Conservation (phyloP, 2,888 invertebrate species). For the Stenolophus ochropezus region DNA sequence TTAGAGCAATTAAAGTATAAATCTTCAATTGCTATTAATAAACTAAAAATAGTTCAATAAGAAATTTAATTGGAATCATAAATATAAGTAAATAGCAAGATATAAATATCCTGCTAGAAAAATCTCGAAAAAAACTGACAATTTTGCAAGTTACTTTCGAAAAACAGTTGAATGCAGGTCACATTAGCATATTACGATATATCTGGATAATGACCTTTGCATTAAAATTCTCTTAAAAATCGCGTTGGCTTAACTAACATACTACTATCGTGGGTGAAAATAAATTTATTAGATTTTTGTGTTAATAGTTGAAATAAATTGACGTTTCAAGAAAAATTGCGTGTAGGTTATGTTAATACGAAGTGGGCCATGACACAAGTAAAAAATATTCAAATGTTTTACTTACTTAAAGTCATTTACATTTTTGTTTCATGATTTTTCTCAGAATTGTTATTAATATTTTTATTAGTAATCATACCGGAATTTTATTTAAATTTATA, state of each 20-base stretch:
- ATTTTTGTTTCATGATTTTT: not conserved
- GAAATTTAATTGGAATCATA: not conserved
- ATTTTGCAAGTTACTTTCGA: conserved; percentile 6
- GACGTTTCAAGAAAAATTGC: not conserved
- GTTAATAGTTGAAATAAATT: not conserved
- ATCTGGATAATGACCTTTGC: conserved; percentile 1
- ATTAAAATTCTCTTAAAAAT: not conserved
- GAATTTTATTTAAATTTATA: not conserved
- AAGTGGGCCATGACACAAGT: not conserved
- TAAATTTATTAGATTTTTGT: not conserved
- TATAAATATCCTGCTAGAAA: not conserved
- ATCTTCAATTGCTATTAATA: not conserved
- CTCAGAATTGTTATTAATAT: not conserved
- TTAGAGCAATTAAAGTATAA: not conserved
- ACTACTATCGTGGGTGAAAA: not conserved
- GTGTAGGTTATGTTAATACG: not conserved
- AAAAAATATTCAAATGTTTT: not conserved
- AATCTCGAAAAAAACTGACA: not conserved
- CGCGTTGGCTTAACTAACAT: not conserved
- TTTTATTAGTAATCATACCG: no score
- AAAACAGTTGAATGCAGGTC: conserved; percentile 2
- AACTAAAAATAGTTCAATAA: not conserved
- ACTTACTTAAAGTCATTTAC: not conserved
- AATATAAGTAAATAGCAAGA: not conserved
- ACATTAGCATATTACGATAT: not conserved